Evolutionary conservation across 2,888 invertebrate genomes (phyloP).

Genomic region (Drosophila formosana): DNA sequence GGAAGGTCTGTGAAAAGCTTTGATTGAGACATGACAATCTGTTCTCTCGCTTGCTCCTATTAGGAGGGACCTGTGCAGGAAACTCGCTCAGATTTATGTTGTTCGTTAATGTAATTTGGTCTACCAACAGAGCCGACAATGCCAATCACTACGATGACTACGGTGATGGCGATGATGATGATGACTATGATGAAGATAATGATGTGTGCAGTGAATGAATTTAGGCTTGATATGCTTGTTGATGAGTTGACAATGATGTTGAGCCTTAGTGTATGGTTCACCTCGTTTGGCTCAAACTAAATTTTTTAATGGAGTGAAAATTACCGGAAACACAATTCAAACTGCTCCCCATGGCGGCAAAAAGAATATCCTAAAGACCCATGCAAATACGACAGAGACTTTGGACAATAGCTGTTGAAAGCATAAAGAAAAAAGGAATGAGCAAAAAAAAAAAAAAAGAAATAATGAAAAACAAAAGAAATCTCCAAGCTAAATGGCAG

Average conservation of each 20-base stretch:
- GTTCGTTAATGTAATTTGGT: conserved; percentile 75
- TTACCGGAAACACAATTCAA: conserved; percentile 79
- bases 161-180: background rate
- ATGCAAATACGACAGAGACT: conserved; percentile 26
- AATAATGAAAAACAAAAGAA: conserved; percentile 52
- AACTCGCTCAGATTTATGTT: conserved; percentile 52
- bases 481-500: conserved; percentile 36
- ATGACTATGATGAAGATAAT: conserved; percentile 26
- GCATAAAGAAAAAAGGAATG: background rate
- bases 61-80: conserved; percentile 8
- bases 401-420: background rate
- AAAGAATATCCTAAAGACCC: conserved; percentile 31
- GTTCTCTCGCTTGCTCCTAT: background rate
- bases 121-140: conserved; percentile 53
- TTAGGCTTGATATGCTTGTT: conserved; percentile 11
- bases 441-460: background rate
- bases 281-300: conserved; percentile 51
- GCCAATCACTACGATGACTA: conserved; percentile 29
- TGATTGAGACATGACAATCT: conserved; percentile 66
- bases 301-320: conserved; percentile 78
- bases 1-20: conserved; percentile 18
- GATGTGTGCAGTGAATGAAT: conserved; percentile 21
- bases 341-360: conserved; percentile 33
- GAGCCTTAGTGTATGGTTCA: background rate
- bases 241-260: conserved; percentile 33